These are phyloP conservation scores for Eupithecia subumbrata DNA, from an alignment of 2,888 invertebrate species.

Conservation along the genomic window DNA sequence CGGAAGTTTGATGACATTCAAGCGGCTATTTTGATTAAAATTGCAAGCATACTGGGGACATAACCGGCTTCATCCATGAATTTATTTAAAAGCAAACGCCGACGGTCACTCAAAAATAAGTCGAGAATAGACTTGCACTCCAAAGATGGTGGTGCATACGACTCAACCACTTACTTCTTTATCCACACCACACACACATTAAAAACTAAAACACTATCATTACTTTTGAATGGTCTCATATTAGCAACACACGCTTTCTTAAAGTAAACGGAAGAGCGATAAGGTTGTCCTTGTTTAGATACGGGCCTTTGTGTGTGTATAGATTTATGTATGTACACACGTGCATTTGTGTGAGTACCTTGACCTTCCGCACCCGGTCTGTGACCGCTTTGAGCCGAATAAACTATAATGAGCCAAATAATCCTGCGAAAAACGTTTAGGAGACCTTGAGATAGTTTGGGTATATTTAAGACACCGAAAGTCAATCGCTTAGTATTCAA, in stretches of 20 bases:
- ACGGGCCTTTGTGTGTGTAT: conserved; percentile 49
- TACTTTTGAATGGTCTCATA: conserved; percentile 29
- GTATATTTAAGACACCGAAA: background rate
- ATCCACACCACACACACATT: conserved; percentile 15
- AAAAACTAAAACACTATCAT: conserved; percentile 4
- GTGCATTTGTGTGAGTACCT: conserved; percentile 54
- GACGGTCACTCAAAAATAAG: background rate
- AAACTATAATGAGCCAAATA: conserved; percentile 44
- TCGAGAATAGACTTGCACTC: background rate
- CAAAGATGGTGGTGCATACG: conserved; percentile 1
- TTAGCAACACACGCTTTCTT: conserved; percentile 57
- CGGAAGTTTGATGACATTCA: conserved; percentile 28
- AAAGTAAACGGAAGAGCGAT: conserved; percentile 66
- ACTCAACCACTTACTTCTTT: background rate
- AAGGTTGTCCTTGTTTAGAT: conserved; percentile 61
- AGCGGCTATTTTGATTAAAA: conserved; percentile 22
- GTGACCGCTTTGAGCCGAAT: conserved; percentile 61
- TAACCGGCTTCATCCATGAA: background rate
- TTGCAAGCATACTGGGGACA: background rate
- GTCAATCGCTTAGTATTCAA: background rate
- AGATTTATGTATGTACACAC: conserved; percentile 50
- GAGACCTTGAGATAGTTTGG: conserved; percentile 22
- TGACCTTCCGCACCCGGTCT: conserved; percentile 72
- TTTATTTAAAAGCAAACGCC: background rate
- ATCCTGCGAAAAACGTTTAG: conserved; percentile 34